A percentile compares a stretch with the other conserved stretches of the same genome.
Conservation (phyloP, 1,140 invertebrate species). For the Sinella curviseta region DNA sequence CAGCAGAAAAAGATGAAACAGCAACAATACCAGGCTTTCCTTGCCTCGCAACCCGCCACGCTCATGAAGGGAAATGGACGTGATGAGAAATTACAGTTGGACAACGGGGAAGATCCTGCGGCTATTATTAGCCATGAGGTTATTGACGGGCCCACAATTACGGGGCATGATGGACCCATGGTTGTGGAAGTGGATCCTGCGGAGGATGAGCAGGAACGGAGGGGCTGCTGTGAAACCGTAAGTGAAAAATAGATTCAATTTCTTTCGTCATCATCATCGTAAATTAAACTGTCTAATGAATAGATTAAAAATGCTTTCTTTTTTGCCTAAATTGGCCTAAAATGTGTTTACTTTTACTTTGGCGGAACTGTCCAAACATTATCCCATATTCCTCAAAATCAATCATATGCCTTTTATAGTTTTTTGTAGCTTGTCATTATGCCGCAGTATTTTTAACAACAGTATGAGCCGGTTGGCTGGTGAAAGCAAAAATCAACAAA, state of each 20-base stretch:
- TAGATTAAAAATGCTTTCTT: no score
- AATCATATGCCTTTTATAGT: no score
- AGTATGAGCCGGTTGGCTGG: no score
- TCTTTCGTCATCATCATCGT: not conserved
- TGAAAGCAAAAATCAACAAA: no score
- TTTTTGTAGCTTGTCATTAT: no score
- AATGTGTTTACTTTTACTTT: no score
- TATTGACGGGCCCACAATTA: not conserved
- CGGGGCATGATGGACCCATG: not conserved
- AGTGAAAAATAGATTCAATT: no score
- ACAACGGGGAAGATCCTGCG: not conserved
- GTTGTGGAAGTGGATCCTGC: slow-evolving; percentile 13
- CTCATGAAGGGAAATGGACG: not conserved
- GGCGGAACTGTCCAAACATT: no score
- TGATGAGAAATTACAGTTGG: slow-evolving; percentile 11
- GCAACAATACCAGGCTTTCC: slow-evolving; percentile 4
- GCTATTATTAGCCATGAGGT: slow-evolving; percentile 4
- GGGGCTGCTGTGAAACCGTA: slow-evolving; percentile 9
- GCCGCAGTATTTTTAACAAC: no score
- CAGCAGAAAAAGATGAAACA: slow-evolving; percentile 10
- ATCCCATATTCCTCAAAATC: no score
- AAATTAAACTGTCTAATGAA: no score
- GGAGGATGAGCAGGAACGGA: not conserved
- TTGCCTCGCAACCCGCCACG: not conserved
- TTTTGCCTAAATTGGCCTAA: no score